Evolutionary conservation across 2,888 invertebrate genomes (phyloP).

Genomic region (Tribolium freemani): DNA sequence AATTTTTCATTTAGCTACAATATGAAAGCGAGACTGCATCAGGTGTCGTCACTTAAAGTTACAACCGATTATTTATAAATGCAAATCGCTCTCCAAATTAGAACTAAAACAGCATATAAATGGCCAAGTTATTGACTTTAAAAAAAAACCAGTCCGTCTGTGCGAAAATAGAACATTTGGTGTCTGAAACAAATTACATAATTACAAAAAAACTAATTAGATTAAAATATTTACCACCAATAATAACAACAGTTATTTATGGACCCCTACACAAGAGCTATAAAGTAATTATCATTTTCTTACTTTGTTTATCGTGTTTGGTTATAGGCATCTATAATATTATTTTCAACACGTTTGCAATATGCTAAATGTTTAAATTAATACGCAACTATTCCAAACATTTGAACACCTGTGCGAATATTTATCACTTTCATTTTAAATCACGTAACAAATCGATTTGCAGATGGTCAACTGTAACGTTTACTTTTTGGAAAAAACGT

Average conservation of each 20-base stretch:
- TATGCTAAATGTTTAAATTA: slow-evolving; percentile 44
- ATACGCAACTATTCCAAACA: slow-evolving; percentile 42
- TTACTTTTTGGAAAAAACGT: slow-evolving; percentile 16
- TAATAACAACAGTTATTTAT: background rate
- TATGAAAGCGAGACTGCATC: too few relatives aligned
- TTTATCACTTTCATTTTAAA: slow-evolving; percentile 45
- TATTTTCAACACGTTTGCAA: slow-evolving; percentile 41
- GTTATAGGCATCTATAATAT: slow-evolving; percentile 2
- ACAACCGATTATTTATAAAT: background rate
- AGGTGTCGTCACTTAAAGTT: too few relatives aligned
- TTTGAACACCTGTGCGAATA: slow-evolving; percentile 45
- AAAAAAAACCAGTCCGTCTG: background rate
- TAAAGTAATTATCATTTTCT: background rate
- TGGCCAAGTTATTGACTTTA: background rate
- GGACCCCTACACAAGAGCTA: background rate
- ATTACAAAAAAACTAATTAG: background rate
- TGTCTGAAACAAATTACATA: background rate
- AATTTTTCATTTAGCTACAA: too few relatives aligned
- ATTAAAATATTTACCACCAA: background rate
- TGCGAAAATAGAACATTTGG: background rate
- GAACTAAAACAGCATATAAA: background rate
- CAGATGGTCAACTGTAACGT: slow-evolving; percentile 27
- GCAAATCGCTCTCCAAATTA: background rate
- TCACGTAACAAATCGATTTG: slow-evolving; percentile 42
- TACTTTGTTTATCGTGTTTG: slow-evolving; percentile 12